Evolutionary conservation across 2,113 vertebrate genomes (phyloP), one percentile per base, ranked within the genome.

Genomic region (Strix aluco): DNA sequence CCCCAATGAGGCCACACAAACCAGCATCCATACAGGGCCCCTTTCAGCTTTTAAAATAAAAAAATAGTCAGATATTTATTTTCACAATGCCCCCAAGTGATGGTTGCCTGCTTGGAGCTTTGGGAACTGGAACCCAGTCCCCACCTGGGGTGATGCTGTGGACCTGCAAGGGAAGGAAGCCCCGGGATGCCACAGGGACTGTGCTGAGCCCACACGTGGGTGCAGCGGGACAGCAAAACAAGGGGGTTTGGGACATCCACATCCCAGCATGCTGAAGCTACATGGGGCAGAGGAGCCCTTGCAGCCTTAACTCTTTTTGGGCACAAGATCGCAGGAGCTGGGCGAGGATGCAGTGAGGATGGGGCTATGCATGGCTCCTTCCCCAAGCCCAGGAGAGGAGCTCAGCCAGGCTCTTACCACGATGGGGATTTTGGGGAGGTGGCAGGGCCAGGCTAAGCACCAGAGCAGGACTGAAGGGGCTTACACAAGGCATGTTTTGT

Each of bases 401-500:
- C 36, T 86, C 10, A 2, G 47, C 65, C 1, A 4, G 13, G 49
- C 16, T 84, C 47, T 65, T 58, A 69, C 52, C 1, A 5, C 0
- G 0, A 13, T 46, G 40, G n/a, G 78, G 92, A 92, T 96, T 96
- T 57, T 62, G 85, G 79, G 84, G 83, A 91, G 81, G 63, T 20
- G 20, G 87, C 5, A 8, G 59, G 52, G 21, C n/a, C 0, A 1
- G 27, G 52, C 49, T 92, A 85, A 93, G 82, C 13, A 61, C 57
- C 10, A 11, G 62, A 80, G 54, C 51, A 34, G 81, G 58, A 49
- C 80, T 84, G 88, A 96, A 92, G 58, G 58, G 65, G 47, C 86
- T 97, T 96, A 97, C 49, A 94, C 95, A 96, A 96, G 92, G 65
- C 80, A 70, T 83, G 90, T 96, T 97, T 96, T 96, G 90, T 96